phyloP scores from a whole-genome alignment of 2,113 vertebrate genomes.

The Ornithorhynchus anatinus region DNA sequence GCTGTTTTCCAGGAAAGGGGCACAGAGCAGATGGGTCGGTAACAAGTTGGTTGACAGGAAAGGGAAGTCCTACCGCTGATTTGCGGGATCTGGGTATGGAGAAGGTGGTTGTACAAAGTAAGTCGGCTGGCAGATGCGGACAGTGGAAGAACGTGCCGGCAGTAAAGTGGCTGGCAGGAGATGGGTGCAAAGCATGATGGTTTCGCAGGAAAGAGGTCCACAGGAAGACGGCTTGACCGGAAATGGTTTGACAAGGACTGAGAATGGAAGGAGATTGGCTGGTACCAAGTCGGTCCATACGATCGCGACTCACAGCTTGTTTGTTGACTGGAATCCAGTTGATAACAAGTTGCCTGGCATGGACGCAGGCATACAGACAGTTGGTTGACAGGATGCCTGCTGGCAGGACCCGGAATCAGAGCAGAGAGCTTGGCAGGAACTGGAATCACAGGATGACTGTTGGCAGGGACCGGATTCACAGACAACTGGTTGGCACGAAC shows the following conservation, averaged over 20 bases:
- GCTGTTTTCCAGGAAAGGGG: background rate
- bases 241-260: background rate
- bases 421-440: constrained; percentile 10
- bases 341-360: constrained; percentile 3
- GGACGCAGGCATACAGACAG: background rate
- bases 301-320: background rate
- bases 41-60: background rate
- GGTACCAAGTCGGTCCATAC: constrained; percentile 9
- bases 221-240: background rate
- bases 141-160: background rate
- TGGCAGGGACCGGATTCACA: too few species aligned
- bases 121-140: background rate
- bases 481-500: background rate
- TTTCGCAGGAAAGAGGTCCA: background rate
- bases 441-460: background rate
- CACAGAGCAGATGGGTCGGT: background rate
- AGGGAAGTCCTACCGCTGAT: background rate
- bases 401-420: constrained; percentile 7
- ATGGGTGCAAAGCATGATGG: too few species aligned
- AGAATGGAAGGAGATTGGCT: constrained; percentile 32
- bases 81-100: background rate
- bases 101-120: constrained; percentile 4
- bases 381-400: background rate
- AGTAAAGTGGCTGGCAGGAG: constrained; percentile 10
- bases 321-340: background rate